Percentiles rank a stretch among this genome's conserved stretches.
Evolutionary conservation across 30 jellyfish, hydroid and myxozoan genomes (phyloP).

Genomic region (Aurelia aurita complex sp. Pacific): DNA sequence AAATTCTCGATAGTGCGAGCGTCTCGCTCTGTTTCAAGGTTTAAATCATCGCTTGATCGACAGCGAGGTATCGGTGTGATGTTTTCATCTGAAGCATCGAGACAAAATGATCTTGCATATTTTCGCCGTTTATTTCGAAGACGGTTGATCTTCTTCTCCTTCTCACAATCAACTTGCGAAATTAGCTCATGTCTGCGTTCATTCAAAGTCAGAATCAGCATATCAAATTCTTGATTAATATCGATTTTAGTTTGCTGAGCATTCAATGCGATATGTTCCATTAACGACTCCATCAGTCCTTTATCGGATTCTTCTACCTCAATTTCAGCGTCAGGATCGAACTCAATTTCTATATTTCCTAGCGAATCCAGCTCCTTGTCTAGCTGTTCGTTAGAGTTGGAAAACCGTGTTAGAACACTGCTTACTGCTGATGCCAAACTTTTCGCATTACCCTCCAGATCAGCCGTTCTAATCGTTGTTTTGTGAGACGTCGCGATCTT

Average conservation of each 20-base stretch:
- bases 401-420: conserved; percentile 40
- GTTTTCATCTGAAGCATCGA: conserved; percentile 19
- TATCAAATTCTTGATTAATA: conserved; percentile 39
- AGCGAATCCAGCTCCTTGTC: conserved; percentile 31
- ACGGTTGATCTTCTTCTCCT: conserved; percentile 53
- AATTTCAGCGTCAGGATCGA: conserved; percentile 25
- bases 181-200: conserved; percentile 53
- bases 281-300: conserved; percentile 61
- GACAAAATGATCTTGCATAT: conserved; percentile 49
- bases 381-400: conserved; percentile 8
- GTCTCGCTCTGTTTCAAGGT: conserved; percentile 59
- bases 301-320: conserved; percentile 48
- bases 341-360: conserved; percentile 38
- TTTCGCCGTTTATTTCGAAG: conserved; percentile 47
- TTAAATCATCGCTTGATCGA: conserved; percentile 50
- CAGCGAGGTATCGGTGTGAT: conserved; percentile 1
- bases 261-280: conserved; percentile 54
- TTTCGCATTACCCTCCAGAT: not conserved
- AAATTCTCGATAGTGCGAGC: conserved; percentile 62
- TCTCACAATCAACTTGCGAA: conserved; percentile 44
- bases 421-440: conserved; percentile 8
- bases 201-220: conserved; percentile 35
- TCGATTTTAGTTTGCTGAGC: conserved; percentile 21
- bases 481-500: not conserved
- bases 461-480: not conserved